Conservation (phyloP, 2,113 vertebrate species). For the Bos javanicus region DNA sequence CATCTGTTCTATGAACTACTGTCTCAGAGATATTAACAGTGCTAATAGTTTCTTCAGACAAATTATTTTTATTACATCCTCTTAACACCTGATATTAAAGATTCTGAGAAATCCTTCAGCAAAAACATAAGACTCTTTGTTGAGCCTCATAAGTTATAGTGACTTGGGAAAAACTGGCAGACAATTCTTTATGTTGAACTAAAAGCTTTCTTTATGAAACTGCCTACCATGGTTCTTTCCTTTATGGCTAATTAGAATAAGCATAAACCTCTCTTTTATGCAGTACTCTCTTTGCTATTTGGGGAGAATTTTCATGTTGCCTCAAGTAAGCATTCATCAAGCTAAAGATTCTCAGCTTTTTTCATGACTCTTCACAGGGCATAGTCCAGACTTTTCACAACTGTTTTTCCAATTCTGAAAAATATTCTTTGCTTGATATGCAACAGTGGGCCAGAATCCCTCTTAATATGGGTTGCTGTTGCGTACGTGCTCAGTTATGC, state of each 20-base stretch:
- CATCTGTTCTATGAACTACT: not conserved
- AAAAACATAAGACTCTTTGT: not conserved
- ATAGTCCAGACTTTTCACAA: not conserved
- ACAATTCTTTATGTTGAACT: not conserved
- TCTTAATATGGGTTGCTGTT: not conserved
- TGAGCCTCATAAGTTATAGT: not conserved
- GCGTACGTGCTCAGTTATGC: not conserved
- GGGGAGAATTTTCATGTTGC: not conserved
- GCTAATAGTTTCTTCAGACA: constrained; percentile 34
- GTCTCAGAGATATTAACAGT: constrained; percentile 23
- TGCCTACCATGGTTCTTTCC: not conserved
- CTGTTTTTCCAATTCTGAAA: not conserved
- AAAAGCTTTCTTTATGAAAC: constrained; percentile 3
- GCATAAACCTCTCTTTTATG: not conserved
- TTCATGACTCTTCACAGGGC: not conserved
- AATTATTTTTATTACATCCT: not conserved
- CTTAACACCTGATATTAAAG: not conserved
- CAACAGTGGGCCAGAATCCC: not conserved
- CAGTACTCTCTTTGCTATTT: not conserved
- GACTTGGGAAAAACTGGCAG: not conserved
- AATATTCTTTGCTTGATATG: not conserved
- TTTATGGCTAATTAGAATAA: not conserved
- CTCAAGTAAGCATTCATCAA: not conserved
- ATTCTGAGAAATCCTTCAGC: not conserved
- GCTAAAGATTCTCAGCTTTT: not conserved